Evolutionary conservation across 2,113 vertebrate species (phyloP).

Genomic region (Propithecus coquereli): DNA sequence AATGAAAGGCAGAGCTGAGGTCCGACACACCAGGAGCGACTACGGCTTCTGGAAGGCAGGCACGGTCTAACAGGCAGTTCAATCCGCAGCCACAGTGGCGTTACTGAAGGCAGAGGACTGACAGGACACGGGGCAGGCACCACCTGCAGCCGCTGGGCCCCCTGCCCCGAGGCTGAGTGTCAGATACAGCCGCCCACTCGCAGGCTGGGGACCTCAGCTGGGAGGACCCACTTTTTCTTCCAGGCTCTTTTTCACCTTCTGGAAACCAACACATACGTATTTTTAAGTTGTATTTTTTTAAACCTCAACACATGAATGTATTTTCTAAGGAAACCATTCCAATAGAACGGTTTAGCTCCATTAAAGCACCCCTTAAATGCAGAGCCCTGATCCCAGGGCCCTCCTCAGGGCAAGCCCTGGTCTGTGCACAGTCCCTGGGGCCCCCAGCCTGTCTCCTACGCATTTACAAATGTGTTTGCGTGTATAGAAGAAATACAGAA

Average conservation of each 20-base stretch:
- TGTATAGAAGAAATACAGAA: not conserved
- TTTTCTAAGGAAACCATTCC: not conserved
- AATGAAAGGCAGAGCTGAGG: not conserved
- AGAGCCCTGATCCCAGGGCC: not conserved
- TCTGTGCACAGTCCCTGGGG: not conserved
- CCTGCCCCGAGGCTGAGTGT: rapidly evolving
- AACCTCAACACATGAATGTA: not conserved
- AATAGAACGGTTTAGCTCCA: not conserved
- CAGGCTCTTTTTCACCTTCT: not conserved
- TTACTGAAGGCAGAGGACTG: not conserved
- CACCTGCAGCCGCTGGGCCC: not conserved
- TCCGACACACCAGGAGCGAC: rapidly evolving
- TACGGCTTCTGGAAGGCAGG: not conserved
- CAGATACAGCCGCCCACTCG: rapidly evolving
- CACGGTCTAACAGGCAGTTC: rapidly evolving
- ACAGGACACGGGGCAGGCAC: not conserved
- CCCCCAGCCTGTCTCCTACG: not conserved
- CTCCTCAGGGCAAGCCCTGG: not conserved
- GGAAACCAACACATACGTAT: not conserved
- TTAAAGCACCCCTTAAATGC: not conserved
- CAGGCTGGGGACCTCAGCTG: rapidly evolving
- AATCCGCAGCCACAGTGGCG: rapidly evolving
- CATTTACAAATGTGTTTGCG: not conserved
- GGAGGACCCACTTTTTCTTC: not conserved
- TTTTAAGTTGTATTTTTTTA: not conserved